Percentiles rank a stretch among this genome's conserved stretches.
Evolutionary conservation across 2,113 vertebrate species (phyloP).

Genomic region (Hippoglossus stenolepis): DNA sequence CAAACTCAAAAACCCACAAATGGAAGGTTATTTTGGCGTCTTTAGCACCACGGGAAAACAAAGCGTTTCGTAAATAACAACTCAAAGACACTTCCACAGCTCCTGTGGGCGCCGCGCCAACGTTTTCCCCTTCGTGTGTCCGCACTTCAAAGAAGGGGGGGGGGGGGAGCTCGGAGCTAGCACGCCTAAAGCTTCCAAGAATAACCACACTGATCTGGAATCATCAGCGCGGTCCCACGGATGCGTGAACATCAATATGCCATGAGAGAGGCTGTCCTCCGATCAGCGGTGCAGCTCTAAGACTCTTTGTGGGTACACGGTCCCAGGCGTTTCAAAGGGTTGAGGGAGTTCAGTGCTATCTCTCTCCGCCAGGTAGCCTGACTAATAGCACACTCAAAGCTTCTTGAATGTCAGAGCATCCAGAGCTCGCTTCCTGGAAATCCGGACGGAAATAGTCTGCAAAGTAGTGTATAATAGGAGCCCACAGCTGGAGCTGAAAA

Average conservation of each 20-base stretch:
- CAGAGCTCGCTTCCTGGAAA: conserved; percentile 61
- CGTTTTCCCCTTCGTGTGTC: conserved; percentile 27
- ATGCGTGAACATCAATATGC: conserved; percentile 23
- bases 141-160: conserved; percentile 53
- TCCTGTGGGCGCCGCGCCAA: conserved; percentile 49
- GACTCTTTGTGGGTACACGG: conserved; percentile 57
- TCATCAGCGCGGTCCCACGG: conserved; percentile 43
- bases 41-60: conserved; percentile 65
- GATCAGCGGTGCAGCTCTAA: conserved; percentile 53
- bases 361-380: conserved; percentile 74
- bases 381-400: conserved; percentile 76
- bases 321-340: conserved; percentile 59
- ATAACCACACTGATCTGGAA: conserved; percentile 63
- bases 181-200: conserved; percentile 51
- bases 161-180: conserved; percentile 29
- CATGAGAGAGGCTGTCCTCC: conserved; percentile 43
- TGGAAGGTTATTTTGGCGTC: conserved; percentile 69
- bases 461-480: conserved; percentile 55
- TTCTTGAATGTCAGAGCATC: conserved; percentile 72
- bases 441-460: conserved; percentile 63
- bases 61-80: conserved; percentile 64
- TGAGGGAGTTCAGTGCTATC: conserved; percentile 73
- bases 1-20: conserved; percentile 49
- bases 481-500: conserved; percentile 49
- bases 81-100: conserved; percentile 37